Evolutionary conservation across 2,888 invertebrate species (phyloP), one percentile per base, ranked within the genome.

Genomic region (Drosophila imparisetae): DNA sequence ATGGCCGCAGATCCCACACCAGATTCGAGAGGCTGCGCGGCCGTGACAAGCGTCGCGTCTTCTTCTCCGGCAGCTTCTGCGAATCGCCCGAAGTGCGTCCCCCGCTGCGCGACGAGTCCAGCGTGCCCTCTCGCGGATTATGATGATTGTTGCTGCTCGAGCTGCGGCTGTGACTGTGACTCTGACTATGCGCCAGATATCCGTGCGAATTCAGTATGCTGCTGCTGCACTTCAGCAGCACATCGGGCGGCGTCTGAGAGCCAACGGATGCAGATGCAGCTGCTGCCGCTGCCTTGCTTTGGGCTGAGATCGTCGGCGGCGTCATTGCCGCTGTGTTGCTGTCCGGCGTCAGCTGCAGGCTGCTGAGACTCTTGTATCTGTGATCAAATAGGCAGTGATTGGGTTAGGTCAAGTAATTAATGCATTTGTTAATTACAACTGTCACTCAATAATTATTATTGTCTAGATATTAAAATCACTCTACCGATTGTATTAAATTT

Each of bases 21-120:
- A 98, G 94, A 93, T 97, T 97, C 74, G 97, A 97, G 91, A 98
- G 94, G 71, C 97, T 97, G 83, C 97, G 95, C 61, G 97, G 97
- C 91, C 97, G 95, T 86, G 96, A 96, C 71, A 98, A 93, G 89
- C 96, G 96, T 83, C 97, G 94, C 61, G 96, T 96, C 90, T 96
- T 94, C 92, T 97, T 97, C 91, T 97, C 97, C 63, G 97, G 97
- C 90, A 97, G 94, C 91, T 97, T 97, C 71, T 91, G 92, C 6
- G 97, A 97, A 92, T 97, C 97, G 3, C 97, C 97, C 15, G 97
- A 97, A 7, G 96, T 97, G 63, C 97, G 94, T 1, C 97, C 97
- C 40, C 97, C 97, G 32, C 97, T 97, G 93, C 97, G 96, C 91
- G 97, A 97, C 42, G 97, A 98, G 91, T 97, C 97, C 78, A 98